Evolutionary conservation across 2,888 invertebrate species (phyloP), one percentile per base, ranked within the genome.

Genomic region (Caenorhabditis parvicauda): DNA sequence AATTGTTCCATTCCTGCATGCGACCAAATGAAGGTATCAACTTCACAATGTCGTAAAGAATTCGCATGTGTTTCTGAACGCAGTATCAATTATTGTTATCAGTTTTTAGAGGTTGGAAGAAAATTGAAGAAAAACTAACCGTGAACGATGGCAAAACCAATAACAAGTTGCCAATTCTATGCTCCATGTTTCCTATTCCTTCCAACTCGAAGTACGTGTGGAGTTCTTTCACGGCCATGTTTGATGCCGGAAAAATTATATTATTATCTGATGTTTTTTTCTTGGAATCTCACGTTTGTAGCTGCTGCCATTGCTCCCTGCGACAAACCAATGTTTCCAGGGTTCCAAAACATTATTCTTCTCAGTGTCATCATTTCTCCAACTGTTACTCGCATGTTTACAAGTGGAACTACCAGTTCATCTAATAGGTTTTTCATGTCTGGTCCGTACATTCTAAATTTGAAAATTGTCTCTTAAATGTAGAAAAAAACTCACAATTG

Each of bases 1-100:
- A 77, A 3, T 54, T 51, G 49, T 78, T 75, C 77, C 77, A 77
- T 50, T 75, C 74, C 45, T 68, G 70, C 70, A 76, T 74, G 53
- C 64, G 58, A 4, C 75, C 74, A 47, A 78, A 78, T 12, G 70
- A 59, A 3, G 72, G 74, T 29, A 78, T 75, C 38, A 69, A 39
- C 21, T 64, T 58, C 22, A 77, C 66, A 32, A 67, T 64, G 35
- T 72, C 70, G 24, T 64, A 59, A 45, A 78, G 64, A n/a, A 63
- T 61, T 44, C 64, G 63, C 19, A 69, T 65, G 55, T 76, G 76
- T 6, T 65, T 70, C 72, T 74, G 58, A 22, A 72, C 5, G 19
- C 9, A n/a, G 2, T 25, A 32, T 29, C 32, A 2, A 22, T 17
- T 22, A 32, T 41, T 41, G 25, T 25, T 6, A 50, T 7, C 12